Conservation (phyloP, 2,113 vertebrate genomes). For the Salvelinus fontinalis region DNA sequence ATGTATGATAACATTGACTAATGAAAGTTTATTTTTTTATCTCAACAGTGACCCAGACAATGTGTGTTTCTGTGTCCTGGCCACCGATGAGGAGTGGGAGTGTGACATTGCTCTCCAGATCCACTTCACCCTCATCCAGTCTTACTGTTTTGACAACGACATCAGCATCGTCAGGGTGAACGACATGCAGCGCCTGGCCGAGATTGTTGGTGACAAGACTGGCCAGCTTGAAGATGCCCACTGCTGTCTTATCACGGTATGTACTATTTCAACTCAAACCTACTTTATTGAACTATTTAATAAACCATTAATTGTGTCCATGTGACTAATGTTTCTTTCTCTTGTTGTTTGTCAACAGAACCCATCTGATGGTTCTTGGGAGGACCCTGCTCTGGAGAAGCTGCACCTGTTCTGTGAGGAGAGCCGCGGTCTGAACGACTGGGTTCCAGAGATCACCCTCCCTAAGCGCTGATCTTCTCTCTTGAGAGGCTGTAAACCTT, state of each 20-base stretch:
- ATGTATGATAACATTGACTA: slow-evolving; percentile 8
- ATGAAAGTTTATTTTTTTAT: slow-evolving; percentile 19
- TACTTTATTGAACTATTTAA: neutral
- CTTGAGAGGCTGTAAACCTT: slow-evolving; percentile 54
- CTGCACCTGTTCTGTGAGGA: slow-evolving; percentile 80
- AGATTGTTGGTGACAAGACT: slow-evolving; percentile 65
- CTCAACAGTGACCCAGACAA: slow-evolving; percentile 72
- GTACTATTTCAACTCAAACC: slow-evolving; percentile 12
- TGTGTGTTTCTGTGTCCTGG: slow-evolving; percentile 75
- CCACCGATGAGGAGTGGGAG: slow-evolving; percentile 68
- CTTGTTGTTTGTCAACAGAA: slow-evolving; percentile 58
- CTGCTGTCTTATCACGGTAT: slow-evolving; percentile 79
- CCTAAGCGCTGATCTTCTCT: slow-evolving; percentile 67
- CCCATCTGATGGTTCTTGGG: slow-evolving; percentile 72
- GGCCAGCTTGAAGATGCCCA: slow-evolving; percentile 71
- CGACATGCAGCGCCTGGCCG: slow-evolving; percentile 69
- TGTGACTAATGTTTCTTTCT: neutral
- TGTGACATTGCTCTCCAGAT: slow-evolving; percentile 77
- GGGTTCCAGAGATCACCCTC: slow-evolving; percentile 78
- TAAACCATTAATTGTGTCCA: neutral
- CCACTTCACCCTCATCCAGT: slow-evolving; percentile 82
- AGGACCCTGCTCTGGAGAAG: slow-evolving; percentile 78
- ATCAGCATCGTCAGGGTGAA: slow-evolving; percentile 79
- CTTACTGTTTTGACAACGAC: slow-evolving; percentile 82
- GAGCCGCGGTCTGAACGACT: slow-evolving; percentile 74